Conservation (phyloP, 2,888 invertebrate genomes). For the Stenotaenia linearis region DNA sequence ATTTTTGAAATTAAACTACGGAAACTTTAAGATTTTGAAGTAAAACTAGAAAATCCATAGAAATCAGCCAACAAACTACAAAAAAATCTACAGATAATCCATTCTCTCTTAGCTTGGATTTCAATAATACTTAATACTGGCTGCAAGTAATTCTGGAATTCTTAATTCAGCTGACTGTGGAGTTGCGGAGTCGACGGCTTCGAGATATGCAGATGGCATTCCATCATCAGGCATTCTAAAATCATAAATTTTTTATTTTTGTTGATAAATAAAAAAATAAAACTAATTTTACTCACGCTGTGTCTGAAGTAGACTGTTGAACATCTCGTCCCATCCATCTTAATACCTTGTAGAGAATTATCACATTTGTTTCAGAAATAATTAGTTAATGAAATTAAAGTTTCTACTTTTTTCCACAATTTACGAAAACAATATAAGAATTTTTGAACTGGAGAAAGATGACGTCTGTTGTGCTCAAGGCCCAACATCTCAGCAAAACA, state of each 20-base stretch:
- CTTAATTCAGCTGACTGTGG: slow-evolving; percentile 84
- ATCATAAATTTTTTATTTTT: too few relatives aligned
- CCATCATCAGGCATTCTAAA: slow-evolving; percentile 61
- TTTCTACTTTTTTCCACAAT: background rate
- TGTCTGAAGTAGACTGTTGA: background rate
- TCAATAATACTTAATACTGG: background rate
- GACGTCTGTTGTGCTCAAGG: background rate
- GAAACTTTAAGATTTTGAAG: too few relatives aligned
- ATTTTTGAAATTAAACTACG: background rate
- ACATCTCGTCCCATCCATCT: background rate
- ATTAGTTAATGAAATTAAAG: background rate
- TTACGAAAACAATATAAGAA: background rate
- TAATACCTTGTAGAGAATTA: background rate
- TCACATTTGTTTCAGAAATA: too few relatives aligned
- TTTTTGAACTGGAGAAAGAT: background rate
- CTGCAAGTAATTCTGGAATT: slow-evolving; percentile 3
- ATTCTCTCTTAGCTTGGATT: too few relatives aligned
- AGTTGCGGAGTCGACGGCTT: slow-evolving; percentile 74
- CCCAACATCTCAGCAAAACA: background rate
- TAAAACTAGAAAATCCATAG: too few relatives aligned
- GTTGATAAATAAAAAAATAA: background rate
- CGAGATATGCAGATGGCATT: slow-evolving; percentile 88
- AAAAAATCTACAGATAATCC: too few relatives aligned
- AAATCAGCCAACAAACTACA: too few relatives aligned
- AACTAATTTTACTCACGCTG: background rate